Percentiles rank a stretch among this genome's conserved stretches.
These are phyloP conservation scores for Aegithalos caudatus DNA, from an alignment of 2,113 vertebrate species.

Conservation along the genomic window DNA sequence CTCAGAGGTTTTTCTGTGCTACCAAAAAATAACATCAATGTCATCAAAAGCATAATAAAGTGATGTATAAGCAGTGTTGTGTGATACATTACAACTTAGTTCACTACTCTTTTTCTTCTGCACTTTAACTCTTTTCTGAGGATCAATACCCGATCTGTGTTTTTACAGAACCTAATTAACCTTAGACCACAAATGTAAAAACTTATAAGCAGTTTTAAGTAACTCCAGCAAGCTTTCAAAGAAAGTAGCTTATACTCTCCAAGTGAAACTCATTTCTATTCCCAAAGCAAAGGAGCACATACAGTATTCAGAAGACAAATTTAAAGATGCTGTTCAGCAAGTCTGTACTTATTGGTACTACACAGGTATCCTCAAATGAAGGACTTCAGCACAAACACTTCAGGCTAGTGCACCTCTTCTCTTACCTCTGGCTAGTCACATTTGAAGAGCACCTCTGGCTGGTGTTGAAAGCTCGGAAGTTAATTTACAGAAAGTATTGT, in stretches of 20 bases:
- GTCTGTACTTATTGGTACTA: background rate
- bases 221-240: background rate
- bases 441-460: background rate
- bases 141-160: background rate
- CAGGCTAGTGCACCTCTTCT: background rate
- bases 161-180: background rate
- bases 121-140: background rate
- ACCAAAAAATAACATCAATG: background rate
- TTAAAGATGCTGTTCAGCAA: background rate
- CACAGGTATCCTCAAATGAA: background rate
- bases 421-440: background rate
- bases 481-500: background rate
- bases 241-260: background rate
- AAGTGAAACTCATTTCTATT: background rate
- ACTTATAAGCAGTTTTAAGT: background rate
- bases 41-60: background rate
- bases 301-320: background rate
- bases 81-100: background rate
- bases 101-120: background rate
- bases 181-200: background rate
- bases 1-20: background rate
- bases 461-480: background rate
- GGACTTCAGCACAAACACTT: background rate
- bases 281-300: background rate
- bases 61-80: background rate